These are phyloP conservation scores for Lobophora halterata DNA, from an alignment of 2,888 invertebrate species.

Conservation along the genomic window DNA sequence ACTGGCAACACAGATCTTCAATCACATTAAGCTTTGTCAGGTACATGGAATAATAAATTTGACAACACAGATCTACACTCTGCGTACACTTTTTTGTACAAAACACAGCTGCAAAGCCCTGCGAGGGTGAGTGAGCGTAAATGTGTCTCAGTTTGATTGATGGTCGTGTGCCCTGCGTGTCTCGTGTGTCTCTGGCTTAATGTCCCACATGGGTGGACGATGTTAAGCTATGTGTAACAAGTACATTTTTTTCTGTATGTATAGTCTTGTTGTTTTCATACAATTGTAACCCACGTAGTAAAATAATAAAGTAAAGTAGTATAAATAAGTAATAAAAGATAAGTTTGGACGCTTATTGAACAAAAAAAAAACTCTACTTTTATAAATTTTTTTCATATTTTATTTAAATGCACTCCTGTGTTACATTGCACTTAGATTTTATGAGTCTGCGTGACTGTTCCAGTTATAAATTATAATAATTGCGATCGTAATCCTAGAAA, in stretches of 20 bases:
- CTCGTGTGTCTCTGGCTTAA: conserved; percentile 34
- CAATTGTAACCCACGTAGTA: no score
- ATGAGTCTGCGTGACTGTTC: conserved; percentile 33
- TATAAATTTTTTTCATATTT: not conserved
- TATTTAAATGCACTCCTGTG: conserved; percentile 13
- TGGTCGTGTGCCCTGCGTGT: conserved; percentile 54
- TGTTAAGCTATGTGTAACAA: conserved; percentile 22
- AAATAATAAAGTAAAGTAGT: no score
- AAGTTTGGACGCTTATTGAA: not conserved
- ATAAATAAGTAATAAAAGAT: no score
- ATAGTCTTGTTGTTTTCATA: not conserved
- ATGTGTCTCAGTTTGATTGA: conserved; percentile 59
- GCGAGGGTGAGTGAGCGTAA: conserved; percentile 47
- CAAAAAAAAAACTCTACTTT: no score
- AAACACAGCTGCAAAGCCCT: conserved; percentile 37
- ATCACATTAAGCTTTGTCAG: conserved; percentile 1
- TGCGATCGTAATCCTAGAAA: conserved; percentile 18
- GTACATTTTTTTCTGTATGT: not conserved
- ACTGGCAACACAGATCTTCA: conserved; percentile 3
- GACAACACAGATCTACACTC: conserved; percentile 44
- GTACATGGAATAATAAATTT: conserved; percentile 6
- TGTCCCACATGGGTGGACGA: conserved; percentile 30
- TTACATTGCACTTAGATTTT: conserved; percentile 29
- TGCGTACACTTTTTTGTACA: conserved; percentile 35
- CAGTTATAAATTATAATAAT: conserved; percentile 28